Percentiles rank a stretch among this genome's conserved stretches.
Evolutionary conservation across 2,888 invertebrate genomes (phyloP).

Genomic region (Protophormia terraenovae): DNA sequence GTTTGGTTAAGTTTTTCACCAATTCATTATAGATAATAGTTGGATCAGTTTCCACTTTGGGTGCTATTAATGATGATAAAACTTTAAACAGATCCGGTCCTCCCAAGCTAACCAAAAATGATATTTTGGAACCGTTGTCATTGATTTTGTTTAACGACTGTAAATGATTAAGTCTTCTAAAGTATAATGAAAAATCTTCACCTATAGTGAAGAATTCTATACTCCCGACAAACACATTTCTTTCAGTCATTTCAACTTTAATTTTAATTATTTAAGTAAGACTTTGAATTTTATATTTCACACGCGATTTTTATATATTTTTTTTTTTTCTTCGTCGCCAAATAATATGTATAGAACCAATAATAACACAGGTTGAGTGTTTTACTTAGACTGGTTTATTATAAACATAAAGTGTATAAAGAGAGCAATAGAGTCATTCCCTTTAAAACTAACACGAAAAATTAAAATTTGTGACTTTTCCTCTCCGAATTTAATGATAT

Average conservation of each 20-base stretch:
- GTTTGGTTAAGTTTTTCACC: not conserved
- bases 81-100: too few relatives aligned
- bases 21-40: constrained; percentile 6
- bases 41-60: constrained; percentile 18
- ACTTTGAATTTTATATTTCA: too few relatives aligned
- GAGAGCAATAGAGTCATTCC: too few relatives aligned
- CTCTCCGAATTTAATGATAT: too few relatives aligned
- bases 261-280: not conserved
- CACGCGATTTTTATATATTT: too few relatives aligned
- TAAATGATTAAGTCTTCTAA: constrained; percentile 21
- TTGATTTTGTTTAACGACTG: constrained; percentile 17
- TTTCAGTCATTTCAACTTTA: not conserved
- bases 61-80: constrained; percentile 20
- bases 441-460: too few relatives aligned
- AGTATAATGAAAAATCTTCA: constrained; percentile 42
- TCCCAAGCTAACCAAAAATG: constrained; percentile 16
- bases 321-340: too few relatives aligned
- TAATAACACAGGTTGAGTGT: too few relatives aligned
- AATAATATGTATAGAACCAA: too few relatives aligned
- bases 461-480: too few relatives aligned
- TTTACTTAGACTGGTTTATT: too few relatives aligned
- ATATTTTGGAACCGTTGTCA: not conserved
- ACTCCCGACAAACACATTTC: constrained; percentile 30
- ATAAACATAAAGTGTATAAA: too few relatives aligned
- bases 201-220: constrained; percentile 34